Evolutionary conservation across 2,113 vertebrate genomes (phyloP).

Genomic region (Verasper variegatus): DNA sequence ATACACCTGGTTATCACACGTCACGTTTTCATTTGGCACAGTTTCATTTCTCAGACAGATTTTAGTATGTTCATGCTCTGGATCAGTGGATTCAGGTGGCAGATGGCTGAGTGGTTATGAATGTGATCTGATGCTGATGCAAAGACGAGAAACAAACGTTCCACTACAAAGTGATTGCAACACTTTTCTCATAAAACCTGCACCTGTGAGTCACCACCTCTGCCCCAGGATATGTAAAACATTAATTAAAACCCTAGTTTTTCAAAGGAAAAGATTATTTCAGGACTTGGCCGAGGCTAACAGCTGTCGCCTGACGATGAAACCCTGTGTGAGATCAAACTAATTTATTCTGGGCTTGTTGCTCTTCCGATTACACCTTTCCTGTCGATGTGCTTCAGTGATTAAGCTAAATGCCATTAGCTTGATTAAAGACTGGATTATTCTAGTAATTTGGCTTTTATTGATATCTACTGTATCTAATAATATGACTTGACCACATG

Average conservation of each 20-base stretch:
- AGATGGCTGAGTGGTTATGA: constrained; percentile 3
- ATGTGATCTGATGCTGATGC: neutral
- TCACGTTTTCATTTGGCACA: neutral
- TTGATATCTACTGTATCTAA: neutral
- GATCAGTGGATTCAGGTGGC: constrained; percentile 33
- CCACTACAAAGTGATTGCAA: neutral
- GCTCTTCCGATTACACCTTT: constrained; percentile 18
- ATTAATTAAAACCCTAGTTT: neutral
- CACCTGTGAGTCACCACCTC: neutral
- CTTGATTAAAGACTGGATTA: neutral
- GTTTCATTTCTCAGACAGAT: constrained; percentile 34
- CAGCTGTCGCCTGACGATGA: too few species aligned
- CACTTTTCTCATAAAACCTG: neutral
- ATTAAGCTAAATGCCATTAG: constrained; percentile 23
- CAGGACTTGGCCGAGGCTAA: neutral
- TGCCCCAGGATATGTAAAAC: neutral
- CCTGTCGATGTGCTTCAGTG: neutral
- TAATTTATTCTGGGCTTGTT: constrained; percentile 1
- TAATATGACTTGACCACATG: too few species aligned
- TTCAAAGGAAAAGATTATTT: neutral
- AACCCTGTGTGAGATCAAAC: neutral
- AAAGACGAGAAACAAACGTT: neutral
- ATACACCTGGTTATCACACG: constrained; percentile 31
- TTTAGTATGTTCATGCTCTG: neutral
- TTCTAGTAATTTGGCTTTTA: neutral